A percentile compares a stretch with the other conserved stretches of the same genome.
Evolutionary conservation across 1,140 invertebrate species (phyloP).

Genomic region (Chelonus insularis): DNA sequence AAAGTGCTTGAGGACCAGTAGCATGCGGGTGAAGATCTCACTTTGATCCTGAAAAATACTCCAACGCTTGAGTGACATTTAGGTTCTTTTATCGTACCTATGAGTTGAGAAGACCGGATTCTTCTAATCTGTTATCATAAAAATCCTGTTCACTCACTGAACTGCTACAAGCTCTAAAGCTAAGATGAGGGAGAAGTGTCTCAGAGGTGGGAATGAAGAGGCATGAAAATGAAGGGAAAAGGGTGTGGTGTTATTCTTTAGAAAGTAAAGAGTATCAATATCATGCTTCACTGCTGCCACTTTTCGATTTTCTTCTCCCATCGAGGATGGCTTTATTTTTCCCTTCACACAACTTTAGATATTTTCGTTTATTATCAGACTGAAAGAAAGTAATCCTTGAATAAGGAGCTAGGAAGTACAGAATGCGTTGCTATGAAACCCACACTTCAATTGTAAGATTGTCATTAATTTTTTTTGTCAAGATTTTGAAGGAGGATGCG

Average conservation of each 20-base stretch:
- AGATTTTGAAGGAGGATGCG: background rate
- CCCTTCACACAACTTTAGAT: too few species aligned
- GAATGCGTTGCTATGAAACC: too few species aligned
- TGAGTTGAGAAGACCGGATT: slow-evolving; percentile 14
- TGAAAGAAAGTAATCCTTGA: slow-evolving; percentile 1
- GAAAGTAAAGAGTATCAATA: slow-evolving; percentile 48
- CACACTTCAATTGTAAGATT: background rate
- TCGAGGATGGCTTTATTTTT: too few species aligned
- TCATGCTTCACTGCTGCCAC: slow-evolving; percentile 45
- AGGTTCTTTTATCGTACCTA: background rate
- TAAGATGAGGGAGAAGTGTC: slow-evolving; percentile 5
- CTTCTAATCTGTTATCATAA: slow-evolving; percentile 44
- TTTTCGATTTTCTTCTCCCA: slow-evolving; percentile 25
- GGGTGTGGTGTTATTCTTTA: slow-evolving; percentile 38
- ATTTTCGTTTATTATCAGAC: background rate
- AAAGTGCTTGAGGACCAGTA: background rate
- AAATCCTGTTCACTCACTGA: slow-evolving; percentile 41
- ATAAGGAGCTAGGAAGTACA: background rate
- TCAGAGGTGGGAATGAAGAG: background rate
- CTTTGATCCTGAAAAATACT: background rate
- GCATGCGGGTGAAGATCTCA: background rate
- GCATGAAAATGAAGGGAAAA: slow-evolving; percentile 7
- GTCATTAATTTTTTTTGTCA: background rate
- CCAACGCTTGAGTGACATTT: background rate
- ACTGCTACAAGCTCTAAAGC: slow-evolving; percentile 30